These are phyloP conservation scores for Oligia latruncula DNA, from an alignment of 2,888 invertebrate genomes.

Conservation along the genomic window DNA sequence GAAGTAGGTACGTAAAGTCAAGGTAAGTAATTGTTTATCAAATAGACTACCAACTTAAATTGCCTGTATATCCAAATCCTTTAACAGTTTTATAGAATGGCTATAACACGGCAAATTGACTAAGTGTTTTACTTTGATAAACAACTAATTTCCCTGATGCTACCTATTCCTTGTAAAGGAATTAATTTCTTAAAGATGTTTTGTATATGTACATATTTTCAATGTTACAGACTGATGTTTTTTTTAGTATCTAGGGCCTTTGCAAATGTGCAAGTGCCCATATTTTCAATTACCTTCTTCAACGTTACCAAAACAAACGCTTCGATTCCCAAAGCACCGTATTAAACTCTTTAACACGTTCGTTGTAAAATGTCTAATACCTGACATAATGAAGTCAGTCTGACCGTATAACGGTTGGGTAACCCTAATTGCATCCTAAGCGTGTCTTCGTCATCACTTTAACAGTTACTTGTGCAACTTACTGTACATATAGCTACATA, in stretches of 20 bases:
- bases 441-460: conserved; percentile 41
- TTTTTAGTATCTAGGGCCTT: neutral
- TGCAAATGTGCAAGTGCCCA: neutral
- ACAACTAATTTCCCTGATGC: neutral
- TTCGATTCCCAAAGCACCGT: conserved; percentile 16
- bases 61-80: neutral
- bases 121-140: neutral
- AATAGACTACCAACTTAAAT: neutral
- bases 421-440: conserved; percentile 59
- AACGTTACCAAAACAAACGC: conserved; percentile 19
- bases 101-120: neutral
- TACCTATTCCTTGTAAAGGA: neutral
- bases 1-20: neutral
- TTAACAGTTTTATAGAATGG: neutral
- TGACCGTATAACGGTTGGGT: conserved; percentile 48
- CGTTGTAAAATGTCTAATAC: conserved; percentile 50
- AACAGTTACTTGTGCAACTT: conserved; percentile 52
- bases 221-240: neutral
- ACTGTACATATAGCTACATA: conserved; percentile 1
- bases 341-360: neutral
- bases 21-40: neutral
- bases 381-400: conserved; percentile 37
- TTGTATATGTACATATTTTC: neutral
- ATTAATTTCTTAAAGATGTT: neutral
- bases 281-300: neutral